Conservation (phyloP, 2,113 vertebrate genomes). For the Trachemys scripta region DNA sequence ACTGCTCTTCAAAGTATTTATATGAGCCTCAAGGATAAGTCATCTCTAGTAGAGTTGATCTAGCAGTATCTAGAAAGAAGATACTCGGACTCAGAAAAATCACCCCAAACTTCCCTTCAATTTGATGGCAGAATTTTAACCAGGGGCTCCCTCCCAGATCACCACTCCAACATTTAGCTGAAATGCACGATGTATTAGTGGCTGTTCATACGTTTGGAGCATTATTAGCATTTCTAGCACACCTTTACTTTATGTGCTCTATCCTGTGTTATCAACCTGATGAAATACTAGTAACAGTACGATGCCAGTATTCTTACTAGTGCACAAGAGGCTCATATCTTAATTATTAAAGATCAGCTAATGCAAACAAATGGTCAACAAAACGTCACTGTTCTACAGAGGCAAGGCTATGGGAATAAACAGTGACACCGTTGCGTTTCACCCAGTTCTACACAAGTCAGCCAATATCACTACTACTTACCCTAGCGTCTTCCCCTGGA, state of each 20-base stretch:
- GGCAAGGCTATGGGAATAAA: slow-evolving; percentile 52
- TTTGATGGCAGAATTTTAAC: not conserved
- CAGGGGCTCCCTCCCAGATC: not conserved
- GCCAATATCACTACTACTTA: slow-evolving; percentile 42
- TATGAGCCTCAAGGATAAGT: not conserved
- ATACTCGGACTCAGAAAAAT: slow-evolving; percentile 4
- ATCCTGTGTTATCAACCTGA: slow-evolving; percentile 34
- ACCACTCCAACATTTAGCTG: not conserved
- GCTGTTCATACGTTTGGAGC: not conserved
- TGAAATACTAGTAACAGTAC: slow-evolving; percentile 44
- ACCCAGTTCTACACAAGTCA: slow-evolving; percentile 65
- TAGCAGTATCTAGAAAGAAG: slow-evolving; percentile 27
- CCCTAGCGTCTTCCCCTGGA: slow-evolving; percentile 35
- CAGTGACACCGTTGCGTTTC: slow-evolving; percentile 60
- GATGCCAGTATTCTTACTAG: slow-evolving; percentile 8
- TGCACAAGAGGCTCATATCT: slow-evolving; percentile 53
- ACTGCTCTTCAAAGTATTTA: not conserved
- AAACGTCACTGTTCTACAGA: slow-evolving; percentile 56
- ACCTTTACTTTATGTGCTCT: slow-evolving; percentile 64
- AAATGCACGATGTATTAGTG: slow-evolving; percentile 4
- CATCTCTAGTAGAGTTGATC: not conserved
- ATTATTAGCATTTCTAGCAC: slow-evolving; percentile 45
- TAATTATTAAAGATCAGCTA: slow-evolving; percentile 58
- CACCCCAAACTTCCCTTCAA: not conserved
- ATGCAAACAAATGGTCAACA: slow-evolving; percentile 63